Base-by-base conservation (phyloP, 2,113 vertebrate species). In the Empidonax alnorum region DNA sequence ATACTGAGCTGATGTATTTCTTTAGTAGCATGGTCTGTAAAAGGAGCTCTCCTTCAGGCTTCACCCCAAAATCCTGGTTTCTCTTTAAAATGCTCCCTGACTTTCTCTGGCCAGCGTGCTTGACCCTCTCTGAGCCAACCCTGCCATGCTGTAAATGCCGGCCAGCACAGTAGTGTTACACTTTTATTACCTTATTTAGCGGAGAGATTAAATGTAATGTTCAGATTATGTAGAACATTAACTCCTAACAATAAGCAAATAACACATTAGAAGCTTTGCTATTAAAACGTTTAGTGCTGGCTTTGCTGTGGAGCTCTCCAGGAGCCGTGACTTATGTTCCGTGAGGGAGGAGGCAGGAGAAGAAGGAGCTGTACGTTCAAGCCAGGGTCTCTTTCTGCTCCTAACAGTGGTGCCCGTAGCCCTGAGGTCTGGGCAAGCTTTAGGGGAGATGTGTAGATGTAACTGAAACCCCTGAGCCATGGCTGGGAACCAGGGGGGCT, bases 221-320 rank as follows among this genome's bases (percentile, higher is more conserved):
- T 96, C 79, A 91, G 85, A 93, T 97, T 77, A 77, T 77, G 78
- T 84, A 86, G 78, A 94, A 81, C 79, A 63, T 83, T 84, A 84
- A 92, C 72, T 95, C 84, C 92, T 96, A 74, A 89, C 90, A 95
- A 87, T 84, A 88, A 98, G 84, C 96, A 91, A 96, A 68, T 88
- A 92, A 49, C 44, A 39, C 83, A 50, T 89, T 87, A 41, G 72
- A 35, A 89, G 80, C 84, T 96, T 91, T 91, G 73, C 94, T 39
- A 15, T 90, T 77, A 41, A 72, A 87, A 56, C 33, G 17, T 82
- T 75, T 35, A 80, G 73, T n/a, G 73, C 52, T 52, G 83, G 79
- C 92, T 76, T 69, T 41, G 81, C 52, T 18, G 82, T 4, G 56
- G 84, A 89, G 86, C 76, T 3, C 79, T 46, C 23, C 50, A 2